These are phyloP conservation scores for Cacoxenus indagator DNA, from an alignment of 2,888 invertebrate genomes.

Conservation along the genomic window DNA sequence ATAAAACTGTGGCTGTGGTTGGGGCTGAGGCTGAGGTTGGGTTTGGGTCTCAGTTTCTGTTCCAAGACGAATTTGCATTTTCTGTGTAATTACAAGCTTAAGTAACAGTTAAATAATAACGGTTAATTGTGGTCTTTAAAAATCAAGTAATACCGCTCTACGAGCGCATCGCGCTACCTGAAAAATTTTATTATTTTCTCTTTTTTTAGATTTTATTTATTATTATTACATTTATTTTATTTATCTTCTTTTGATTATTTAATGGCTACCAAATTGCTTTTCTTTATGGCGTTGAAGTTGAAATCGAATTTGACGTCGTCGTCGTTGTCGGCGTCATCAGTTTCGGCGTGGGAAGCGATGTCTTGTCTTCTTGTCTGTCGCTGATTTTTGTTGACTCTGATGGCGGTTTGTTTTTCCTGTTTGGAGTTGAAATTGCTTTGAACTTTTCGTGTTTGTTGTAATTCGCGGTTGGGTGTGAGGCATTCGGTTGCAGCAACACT, in stretches of 20 bases:
- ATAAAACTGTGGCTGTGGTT: neutral
- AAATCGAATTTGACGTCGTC: neutral
- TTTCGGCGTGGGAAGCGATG: slow-evolving; percentile 3
- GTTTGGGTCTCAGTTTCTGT: neutral
- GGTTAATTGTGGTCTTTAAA: slow-evolving; percentile 37
- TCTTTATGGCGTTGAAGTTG: neutral
- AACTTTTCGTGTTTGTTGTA: slow-evolving; percentile 8
- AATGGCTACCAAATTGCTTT: neutral
- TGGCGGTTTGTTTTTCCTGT: neutral
- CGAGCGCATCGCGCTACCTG: neutral
- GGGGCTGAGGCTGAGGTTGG: neutral
- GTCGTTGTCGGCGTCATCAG: neutral
- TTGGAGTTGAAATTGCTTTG: slow-evolving; percentile 1
- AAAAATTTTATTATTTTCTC: neutral
- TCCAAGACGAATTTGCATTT: neutral
- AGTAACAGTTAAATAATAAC: slow-evolving; percentile 59
- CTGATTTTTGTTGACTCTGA: neutral
- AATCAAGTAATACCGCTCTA: neutral
- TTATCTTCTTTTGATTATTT: neutral
- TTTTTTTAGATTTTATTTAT: neutral
- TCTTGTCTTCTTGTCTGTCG: neutral
- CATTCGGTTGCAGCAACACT: neutral
- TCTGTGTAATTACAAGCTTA: slow-evolving; percentile 55
- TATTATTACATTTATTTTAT: no score
- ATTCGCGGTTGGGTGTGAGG: neutral